A percentile compares a stretch with the other conserved stretches of the same genome.
Evolutionary conservation across 2,797 vertebrate species (phyloP).

Genomic region (Macrochelys suwanniensis): DNA sequence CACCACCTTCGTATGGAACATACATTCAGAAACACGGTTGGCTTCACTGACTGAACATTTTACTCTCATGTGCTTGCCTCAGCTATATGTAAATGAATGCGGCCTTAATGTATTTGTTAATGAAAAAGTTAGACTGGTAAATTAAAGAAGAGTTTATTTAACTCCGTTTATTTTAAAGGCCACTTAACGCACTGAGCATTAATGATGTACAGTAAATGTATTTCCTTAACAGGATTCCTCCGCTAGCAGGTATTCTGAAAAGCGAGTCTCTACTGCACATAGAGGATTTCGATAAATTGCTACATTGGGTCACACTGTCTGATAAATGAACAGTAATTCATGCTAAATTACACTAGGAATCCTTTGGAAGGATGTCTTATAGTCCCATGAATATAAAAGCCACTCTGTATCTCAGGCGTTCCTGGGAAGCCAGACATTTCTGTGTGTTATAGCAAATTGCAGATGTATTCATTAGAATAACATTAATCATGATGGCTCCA

Average conservation of each 20-base stretch:
- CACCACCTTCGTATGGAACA: background rate
- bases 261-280: slow-evolving; percentile 9
- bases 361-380: slow-evolving; percentile 47
- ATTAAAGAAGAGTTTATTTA: slow-evolving; percentile 75
- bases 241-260: slow-evolving; percentile 31
- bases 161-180: slow-evolving; percentile 73
- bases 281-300: slow-evolving; percentile 53
- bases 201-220: slow-evolving; percentile 60
- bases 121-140: slow-evolving; percentile 62
- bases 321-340: slow-evolving; percentile 60
- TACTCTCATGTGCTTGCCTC: slow-evolving; percentile 51
- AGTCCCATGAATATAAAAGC: slow-evolving; percentile 47
- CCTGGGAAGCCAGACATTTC: slow-evolving; percentile 41
- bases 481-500: slow-evolving; percentile 58
- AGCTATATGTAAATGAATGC: slow-evolving; percentile 61
- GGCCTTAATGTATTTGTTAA: slow-evolving; percentile 70
- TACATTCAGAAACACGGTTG: background rate
- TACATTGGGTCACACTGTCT: slow-evolving; percentile 21
- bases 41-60: slow-evolving; percentile 11
- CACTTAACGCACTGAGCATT: slow-evolving; percentile 62
- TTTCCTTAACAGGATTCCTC: slow-evolving; percentile 44
- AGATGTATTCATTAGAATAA: slow-evolving; percentile 54
- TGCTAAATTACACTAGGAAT: slow-evolving; percentile 47
- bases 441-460: slow-evolving; percentile 38
- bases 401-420: slow-evolving; percentile 22